phyloP scores from a whole-genome alignment of 2,113 vertebrate species.

The Heterochromis multidens region DNA sequence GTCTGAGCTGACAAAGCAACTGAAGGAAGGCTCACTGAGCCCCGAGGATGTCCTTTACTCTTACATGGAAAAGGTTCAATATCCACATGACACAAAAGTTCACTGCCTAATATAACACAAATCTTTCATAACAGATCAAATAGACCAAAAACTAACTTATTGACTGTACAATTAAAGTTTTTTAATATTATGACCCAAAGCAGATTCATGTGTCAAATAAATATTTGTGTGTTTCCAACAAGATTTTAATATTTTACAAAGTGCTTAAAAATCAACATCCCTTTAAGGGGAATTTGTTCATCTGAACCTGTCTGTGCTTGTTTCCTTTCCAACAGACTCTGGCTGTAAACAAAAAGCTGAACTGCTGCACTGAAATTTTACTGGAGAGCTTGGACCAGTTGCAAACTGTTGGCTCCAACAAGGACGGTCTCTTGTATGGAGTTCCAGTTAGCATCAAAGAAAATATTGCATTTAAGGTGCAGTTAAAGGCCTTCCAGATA shows the following conservation, averaged over 20 bases:
- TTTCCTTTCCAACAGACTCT: slow-evolving; percentile 74
- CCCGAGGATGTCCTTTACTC: slow-evolving; percentile 77
- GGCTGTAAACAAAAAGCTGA: slow-evolving; percentile 77
- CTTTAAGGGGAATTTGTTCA: background rate
- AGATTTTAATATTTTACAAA: background rate
- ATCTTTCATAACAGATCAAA: background rate
- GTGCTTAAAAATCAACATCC: background rate
- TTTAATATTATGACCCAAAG: background rate
- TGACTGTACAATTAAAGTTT: background rate
- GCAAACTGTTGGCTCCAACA: slow-evolving; percentile 36
- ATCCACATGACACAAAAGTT: background rate
- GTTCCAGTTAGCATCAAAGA: slow-evolving; percentile 91
- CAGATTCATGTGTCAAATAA: background rate
- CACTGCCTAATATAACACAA: background rate
- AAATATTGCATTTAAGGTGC: slow-evolving; percentile 78
- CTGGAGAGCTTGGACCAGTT: slow-evolving; percentile 82
- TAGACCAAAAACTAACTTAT: background rate
- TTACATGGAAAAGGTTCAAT: slow-evolving; percentile 80
- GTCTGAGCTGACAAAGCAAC: slow-evolving; percentile 60
- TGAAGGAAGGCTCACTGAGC: slow-evolving; percentile 70
- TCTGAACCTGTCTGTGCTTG: background rate
- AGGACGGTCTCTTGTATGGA: slow-evolving; percentile 82
- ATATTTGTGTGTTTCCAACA: background rate
- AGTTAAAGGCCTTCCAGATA: background rate
- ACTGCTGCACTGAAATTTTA: slow-evolving; percentile 82